Evolutionary conservation across 2,888 invertebrate genomes (phyloP), one percentile per base, ranked within the genome.

Genomic region (Euplexia lucipara): DNA sequence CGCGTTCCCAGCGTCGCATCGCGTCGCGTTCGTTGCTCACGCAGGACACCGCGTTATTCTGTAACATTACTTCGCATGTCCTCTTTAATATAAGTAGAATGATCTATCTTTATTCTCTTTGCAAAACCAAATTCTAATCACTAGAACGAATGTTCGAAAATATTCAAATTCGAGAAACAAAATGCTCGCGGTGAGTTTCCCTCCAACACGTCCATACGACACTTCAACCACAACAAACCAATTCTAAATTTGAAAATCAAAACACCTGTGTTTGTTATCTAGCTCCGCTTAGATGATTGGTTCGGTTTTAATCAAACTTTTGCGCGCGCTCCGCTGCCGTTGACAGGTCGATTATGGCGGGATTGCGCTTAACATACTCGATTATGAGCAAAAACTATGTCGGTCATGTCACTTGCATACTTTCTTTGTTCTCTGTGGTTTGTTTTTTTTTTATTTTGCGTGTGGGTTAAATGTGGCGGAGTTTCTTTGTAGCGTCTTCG

Each of bases 311-410:
- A 87, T 87, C 87, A 87, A 87, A 87, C 79, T 87, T 87, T 84
- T 79, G 84, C 76, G 75, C 63, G 71, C 68, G 75, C 74, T 71
- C 63, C 60, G 71, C 67, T 88, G 88, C 70, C 32, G 44, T 22
- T 86, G 89, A 88, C 90, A 88, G 82, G 71, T 87, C 90, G 82
- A 88, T 89, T 88, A 90, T 84, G 74, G 72, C 77, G 59, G 79
- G 68, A 78, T 79, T 80, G 79, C 78, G 74, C 75, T 83, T 83
- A 86, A 82, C 86, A 83, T 83, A 83, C 82, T 81, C 78, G 83
- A 85, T 86, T 88, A 85, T 84, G 83, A 83, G 79, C 81, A 86
- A 86, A 86, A 86, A 85, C 85, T 86, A 86, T 85, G 81, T 79
- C 81, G 70, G 45, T 45, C 49, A 34, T 62, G 75, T 73, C 78